Conservation (phyloP, 2,797 vertebrate genomes). For the Coccyzus lansbergi region DNA sequence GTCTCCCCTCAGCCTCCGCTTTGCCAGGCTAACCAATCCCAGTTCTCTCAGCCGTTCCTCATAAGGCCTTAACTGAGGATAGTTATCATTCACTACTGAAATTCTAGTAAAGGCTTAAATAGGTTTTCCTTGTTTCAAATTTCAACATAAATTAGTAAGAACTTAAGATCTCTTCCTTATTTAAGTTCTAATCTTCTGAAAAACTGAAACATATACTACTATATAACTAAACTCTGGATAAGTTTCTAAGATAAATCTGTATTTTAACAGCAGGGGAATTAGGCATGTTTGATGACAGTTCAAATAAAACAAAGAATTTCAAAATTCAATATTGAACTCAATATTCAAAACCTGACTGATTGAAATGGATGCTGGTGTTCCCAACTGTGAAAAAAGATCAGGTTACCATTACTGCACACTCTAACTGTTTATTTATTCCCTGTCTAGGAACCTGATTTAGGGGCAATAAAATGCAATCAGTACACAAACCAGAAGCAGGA, state of each 20-base stretch:
- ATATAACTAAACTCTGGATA: constrained; percentile 35
- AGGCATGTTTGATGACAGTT: constrained; percentile 77
- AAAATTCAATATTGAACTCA: too few relatives aligned
- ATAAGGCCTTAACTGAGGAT: too few relatives aligned
- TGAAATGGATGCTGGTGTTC: constrained; percentile 84
- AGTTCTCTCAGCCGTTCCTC: too few relatives aligned
- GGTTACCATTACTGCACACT: constrained; percentile 93
- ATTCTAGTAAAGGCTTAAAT: background rate
- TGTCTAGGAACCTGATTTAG: constrained; percentile 91
- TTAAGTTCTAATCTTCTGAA: constrained; percentile 41
- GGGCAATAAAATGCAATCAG: constrained; percentile 88
- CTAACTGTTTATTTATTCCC: constrained; percentile 95
- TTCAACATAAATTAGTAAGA: constrained; percentile 24
- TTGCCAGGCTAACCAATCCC: too few relatives aligned
- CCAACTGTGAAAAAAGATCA: constrained; percentile 90
- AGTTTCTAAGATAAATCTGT: constrained; percentile 66
- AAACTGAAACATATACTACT: constrained; percentile 10
- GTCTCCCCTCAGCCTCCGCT: too few relatives aligned
- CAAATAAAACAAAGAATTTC: constrained; percentile 74
- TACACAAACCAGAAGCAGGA: constrained; percentile 90
- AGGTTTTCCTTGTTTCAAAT: constrained; percentile 17
- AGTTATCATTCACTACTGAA: background rate
- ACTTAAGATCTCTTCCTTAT: background rate
- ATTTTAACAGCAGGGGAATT: constrained; percentile 67
- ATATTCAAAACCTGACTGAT: constrained; percentile 79